Percentiles rank a stretch among this genome's conserved stretches.
These are phyloP conservation scores for Sarcophaga peregrina DNA, from an alignment of 1,140 invertebrate species.

Conservation along the genomic window DNA sequence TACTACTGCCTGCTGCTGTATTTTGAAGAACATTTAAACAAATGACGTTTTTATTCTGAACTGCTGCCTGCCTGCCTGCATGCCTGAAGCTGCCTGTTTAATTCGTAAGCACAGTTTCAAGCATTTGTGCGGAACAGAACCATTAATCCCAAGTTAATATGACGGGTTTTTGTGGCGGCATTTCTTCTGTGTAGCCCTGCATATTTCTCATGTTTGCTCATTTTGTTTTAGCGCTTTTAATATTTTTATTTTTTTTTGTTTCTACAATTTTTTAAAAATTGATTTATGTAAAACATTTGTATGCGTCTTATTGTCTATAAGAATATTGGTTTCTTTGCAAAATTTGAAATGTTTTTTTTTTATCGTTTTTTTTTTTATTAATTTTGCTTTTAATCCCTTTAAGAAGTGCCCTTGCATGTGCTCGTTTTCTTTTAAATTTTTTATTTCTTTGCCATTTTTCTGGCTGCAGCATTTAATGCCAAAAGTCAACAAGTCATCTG, in stretches of 20 bases:
- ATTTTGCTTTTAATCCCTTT: conserved; percentile 18
- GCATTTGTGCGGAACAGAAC: not conserved
- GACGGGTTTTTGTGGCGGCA: conserved; percentile 9
- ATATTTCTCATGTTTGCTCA: not conserved
- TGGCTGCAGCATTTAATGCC: not conserved
- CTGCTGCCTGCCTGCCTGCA: not conserved
- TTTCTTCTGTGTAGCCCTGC: not conserved
- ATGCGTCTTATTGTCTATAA: conserved; percentile 2
- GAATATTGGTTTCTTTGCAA: not conserved
- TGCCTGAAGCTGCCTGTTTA: not conserved
- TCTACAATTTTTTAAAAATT: conserved; percentile 15
- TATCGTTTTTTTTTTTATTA: not conserved
- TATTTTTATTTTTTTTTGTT: not conserved
- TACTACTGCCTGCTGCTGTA: not conserved
- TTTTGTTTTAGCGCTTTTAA: not conserved
- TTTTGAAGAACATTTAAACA: conserved; percentile 15
- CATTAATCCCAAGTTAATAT: not conserved
- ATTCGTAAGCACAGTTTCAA: not conserved
- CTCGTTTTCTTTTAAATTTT: not conserved
- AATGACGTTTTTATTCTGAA: not conserved
- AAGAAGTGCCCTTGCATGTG: conserved; percentile 29
- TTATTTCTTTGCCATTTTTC: too few species aligned
- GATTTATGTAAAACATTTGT: conserved; percentile 31
- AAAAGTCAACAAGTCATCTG: conserved; percentile 42
- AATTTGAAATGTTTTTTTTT: not conserved